A percentile compares a stretch with the other conserved stretches of the same genome.
Evolutionary conservation across 2,797 vertebrate genomes (phyloP).

Genomic region (Sebastes diaconus): DNA sequence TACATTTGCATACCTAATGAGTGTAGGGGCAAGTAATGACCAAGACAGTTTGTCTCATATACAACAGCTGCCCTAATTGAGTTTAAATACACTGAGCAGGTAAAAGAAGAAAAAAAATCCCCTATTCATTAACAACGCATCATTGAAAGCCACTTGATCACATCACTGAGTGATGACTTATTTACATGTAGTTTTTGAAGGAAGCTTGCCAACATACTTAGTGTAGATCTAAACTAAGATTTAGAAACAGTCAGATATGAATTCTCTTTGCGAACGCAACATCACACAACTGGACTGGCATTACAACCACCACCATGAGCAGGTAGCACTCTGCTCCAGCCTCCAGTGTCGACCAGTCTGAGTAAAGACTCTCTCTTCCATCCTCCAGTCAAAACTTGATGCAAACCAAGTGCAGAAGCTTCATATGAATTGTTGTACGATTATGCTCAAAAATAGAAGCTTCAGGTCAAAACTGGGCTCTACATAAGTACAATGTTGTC

Average conservation of each 20-base stretch:
- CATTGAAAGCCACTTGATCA: not conserved
- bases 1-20: not conserved
- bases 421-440: not conserved
- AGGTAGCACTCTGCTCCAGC: not conserved
- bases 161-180: not conserved
- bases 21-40: not conserved
- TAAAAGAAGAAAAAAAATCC: not conserved
- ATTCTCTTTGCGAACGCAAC: not conserved
- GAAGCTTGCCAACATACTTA: not conserved
- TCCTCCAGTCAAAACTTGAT: not conserved
- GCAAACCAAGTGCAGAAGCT: not conserved
- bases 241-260: not conserved
- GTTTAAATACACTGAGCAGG: not conserved
- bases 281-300: not conserved
- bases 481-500: not conserved
- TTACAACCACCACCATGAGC: not conserved
- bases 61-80: not conserved
- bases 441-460: not conserved
- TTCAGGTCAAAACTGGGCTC: not conserved
- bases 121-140: not conserved
- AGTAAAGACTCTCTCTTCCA: not conserved
- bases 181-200: not conserved
- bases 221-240: not conserved
- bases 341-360: not conserved
- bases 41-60: not conserved